Evolutionary conservation across 2,888 invertebrate genomes (phyloP), one percentile per base, ranked within the genome.

Genomic region (Pharmacophagus antenor): DNA sequence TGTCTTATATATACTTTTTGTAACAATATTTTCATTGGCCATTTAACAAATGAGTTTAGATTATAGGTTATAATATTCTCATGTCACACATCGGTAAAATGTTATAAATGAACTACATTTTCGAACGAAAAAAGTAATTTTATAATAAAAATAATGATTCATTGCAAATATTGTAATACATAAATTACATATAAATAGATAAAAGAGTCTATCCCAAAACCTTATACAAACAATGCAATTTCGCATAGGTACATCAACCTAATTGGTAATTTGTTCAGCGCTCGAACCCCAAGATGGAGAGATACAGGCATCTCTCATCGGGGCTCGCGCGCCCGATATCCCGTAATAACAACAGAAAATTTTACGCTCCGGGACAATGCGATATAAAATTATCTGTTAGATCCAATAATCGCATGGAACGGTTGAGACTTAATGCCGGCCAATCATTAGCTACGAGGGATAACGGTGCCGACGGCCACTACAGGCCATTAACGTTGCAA

Each of bases 301-400:
- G 61, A 61, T 61, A 57, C 41, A 49, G 56, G 23, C 42, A 17
- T 48, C 56, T 25, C 50, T 52, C 48, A n/a, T 48, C 48, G 55
- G 50, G 56, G 21, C 49, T 42, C 52, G 61, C 46, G 56, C 51
- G 51, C 58, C 21, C 48, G 53, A 53, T 46, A 23, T 61, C 56
- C 82, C 79, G 84, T 84, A 86, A 86, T 89, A 88, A 88, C 88
- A 86, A 88, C 88, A 84, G 88, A 83, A 84, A 86, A 88, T 88
- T 85, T 89, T 88, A 87, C 89, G 89, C 90, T 90, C 86, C 88
- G 75, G 90, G 90, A 90, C 90, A 90, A 89, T 90, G 84, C 88
- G 84, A 88, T 88, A 87, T 89, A 88, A 89, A 90, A 90, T 90
- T 89, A 90, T 89, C 90, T 88, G 89, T 88, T 89, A 88, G 90